A percentile compares a stretch with the other conserved stretches of the same genome.
Conservation (phyloP, 1,140 invertebrate genomes). For the Armadillidium nasatum region DNA sequence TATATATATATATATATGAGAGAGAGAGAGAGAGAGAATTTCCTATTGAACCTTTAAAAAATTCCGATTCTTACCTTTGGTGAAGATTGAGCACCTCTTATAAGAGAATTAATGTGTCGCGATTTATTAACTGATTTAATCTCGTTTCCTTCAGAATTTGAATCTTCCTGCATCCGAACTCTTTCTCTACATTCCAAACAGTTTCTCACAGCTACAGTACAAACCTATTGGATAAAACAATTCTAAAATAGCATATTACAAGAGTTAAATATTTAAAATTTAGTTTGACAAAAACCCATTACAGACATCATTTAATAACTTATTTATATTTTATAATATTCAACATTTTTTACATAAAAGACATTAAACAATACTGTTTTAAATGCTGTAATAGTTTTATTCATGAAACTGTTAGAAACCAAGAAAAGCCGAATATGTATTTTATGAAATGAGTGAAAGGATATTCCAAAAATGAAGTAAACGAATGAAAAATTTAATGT, state of each 20-base stretch:
- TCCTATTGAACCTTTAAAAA: not conserved
- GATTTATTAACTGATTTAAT: slow-evolving; percentile 56
- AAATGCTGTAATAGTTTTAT: no score
- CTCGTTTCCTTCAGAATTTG: slow-evolving; percentile 32
- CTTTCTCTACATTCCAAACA: slow-evolving; percentile 96
- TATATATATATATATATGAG: no score
- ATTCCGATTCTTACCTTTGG: slow-evolving; percentile 72
- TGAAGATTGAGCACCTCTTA: slow-evolving; percentile 76
- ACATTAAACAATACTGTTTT: no score
- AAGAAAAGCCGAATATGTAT: no score
- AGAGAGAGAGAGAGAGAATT: slow-evolving; percentile 10
- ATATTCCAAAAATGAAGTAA: no score
- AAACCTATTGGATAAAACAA: slow-evolving; percentile 62
- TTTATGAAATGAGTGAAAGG: no score
- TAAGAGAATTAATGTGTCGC: slow-evolving; percentile 74
- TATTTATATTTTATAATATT: not conserved
- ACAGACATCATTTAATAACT: not conserved
- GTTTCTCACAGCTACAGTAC: slow-evolving; percentile 95
- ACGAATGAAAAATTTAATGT: no score
- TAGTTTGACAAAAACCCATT: not conserved
- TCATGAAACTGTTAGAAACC: no score
- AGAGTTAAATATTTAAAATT: not conserved
- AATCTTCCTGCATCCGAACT: slow-evolving; percentile 56
- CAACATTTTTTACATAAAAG: no score
- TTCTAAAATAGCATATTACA: slow-evolving; percentile 15